A percentile compares a stretch with the other conserved stretches of the same genome.
These are phyloP conservation scores for Oncorhynchus masou DNA, from an alignment of 2,113 vertebrate genomes.

Conservation along the genomic window DNA sequence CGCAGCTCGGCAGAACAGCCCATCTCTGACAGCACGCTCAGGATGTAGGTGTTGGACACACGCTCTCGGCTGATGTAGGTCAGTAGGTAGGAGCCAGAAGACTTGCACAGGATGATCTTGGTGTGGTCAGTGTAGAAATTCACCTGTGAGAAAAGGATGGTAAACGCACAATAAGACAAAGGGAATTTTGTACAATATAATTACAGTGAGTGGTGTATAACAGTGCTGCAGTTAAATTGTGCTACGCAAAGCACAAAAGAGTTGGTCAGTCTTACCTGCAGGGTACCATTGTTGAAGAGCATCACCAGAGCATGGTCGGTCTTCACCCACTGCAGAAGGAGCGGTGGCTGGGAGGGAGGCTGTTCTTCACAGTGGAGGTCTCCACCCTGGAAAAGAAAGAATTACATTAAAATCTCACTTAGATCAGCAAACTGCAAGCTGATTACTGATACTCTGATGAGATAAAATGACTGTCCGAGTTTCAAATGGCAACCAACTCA, in stretches of 20 bases:
- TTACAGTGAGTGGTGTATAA: too few species aligned
- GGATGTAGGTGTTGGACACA: conserved; percentile 85
- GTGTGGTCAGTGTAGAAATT: conserved; percentile 98
- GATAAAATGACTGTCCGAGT: neutral
- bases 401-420: neutral
- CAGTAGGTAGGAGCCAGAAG: conserved; percentile 84
- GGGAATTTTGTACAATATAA: neutral
- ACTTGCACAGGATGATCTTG: conserved; percentile 93
- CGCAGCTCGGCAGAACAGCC: conserved; percentile 88
- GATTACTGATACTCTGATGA: neutral
- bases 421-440: neutral
- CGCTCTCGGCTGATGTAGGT: conserved; percentile 94
- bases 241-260: too few species aligned
- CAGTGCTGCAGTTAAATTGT: too few species aligned
- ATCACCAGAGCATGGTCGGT: conserved; percentile 94
- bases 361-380: conserved; percentile 82
- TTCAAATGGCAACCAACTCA: too few species aligned
- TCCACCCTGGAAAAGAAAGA: conserved; percentile 78
- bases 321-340: conserved; percentile 97
- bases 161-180: neutral
- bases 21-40: conserved; percentile 82
- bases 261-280: conserved; percentile 78
- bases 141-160: conserved; percentile 71
- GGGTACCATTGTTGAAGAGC: conserved; percentile 92
- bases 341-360: conserved; percentile 70